Base-by-base conservation (phyloP, 2,888 invertebrate genomes). In the Apotomis turbidana region DNA sequence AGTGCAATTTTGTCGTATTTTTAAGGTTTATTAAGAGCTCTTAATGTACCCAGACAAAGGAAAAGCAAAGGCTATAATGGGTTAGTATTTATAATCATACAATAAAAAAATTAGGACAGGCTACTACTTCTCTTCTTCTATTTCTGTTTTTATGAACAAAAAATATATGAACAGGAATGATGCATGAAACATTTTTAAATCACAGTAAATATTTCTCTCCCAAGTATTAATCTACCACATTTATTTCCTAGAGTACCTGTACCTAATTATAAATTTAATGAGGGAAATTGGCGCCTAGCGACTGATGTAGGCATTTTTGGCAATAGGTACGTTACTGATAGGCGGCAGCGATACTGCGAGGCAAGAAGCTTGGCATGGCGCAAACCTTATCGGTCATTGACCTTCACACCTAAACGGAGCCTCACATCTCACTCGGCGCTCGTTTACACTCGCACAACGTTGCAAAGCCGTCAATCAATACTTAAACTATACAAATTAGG, bases 331-430 rank as follows among this genome's bases (percentile, higher is more conserved):
- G 78, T 78, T 78, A 81, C 80, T 83, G 82, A 85, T 87, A 85
- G 85, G 82, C 83, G 81, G 79, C 76, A 79, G 81, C 83, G 85
- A 87, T 87, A 85, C 78, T 79, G 74, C 74, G 68, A 82, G 80
- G 82, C 80, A 83, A 81, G 84, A 85, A 86, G 88, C 85, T 88
- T 84, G 88, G 82, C 83, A 84, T 85, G 85, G 85, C 87, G 85
- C 86, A 82, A 88, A 87, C 87, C 90, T 93, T 93, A 93, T 93
- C 93, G 91, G 92, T 90, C 92, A 91, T 88, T 87, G 90, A 92
- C 91, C 93, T 91, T 91, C 88, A 86, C 90, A 91, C 91, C 91
- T 93, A 90, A 89, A 90, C 86, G 78, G 91, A 90, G 92, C 91
- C 92, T 87, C 91, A 85, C 88, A 91, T 90, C 91, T 88, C 89